Evolutionary conservation across 2,888 invertebrate species (phyloP).

Genomic region (Bembecia ichneumoniformis): DNA sequence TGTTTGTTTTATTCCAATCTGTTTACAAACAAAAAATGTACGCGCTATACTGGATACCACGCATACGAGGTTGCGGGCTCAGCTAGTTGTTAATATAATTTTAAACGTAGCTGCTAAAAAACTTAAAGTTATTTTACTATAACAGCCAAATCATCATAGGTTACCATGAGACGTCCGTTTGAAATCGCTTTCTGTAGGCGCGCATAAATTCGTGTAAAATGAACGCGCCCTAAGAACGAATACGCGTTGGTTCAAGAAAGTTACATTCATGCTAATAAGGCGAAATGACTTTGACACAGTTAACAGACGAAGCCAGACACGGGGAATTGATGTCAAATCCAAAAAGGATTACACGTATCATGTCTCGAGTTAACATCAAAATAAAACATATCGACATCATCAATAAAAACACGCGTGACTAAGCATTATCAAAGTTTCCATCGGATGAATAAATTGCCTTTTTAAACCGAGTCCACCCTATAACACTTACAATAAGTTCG

Average conservation of each 20-base stretch:
- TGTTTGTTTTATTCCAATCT: too few species aligned
- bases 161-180: too few species aligned
- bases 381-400: constrained; percentile 19
- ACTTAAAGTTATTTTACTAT: too few species aligned
- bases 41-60: too few species aligned
- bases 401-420: constrained; percentile 30
- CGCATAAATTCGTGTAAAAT: too few species aligned
- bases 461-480: constrained; percentile 53
- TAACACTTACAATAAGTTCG: constrained; percentile 60
- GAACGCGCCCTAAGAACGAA: too few species aligned
- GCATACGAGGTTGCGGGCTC: too few species aligned
- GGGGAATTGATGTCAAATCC: constrained; percentile 13
- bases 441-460: constrained; percentile 57
- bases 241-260: neutral
- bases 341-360: constrained; percentile 21
- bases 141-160: too few species aligned
- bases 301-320: constrained; percentile 8
- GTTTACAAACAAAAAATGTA: too few species aligned
- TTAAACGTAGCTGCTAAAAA: too few species aligned
- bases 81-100: too few species aligned
- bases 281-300: constrained; percentile 5
- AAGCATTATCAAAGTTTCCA: constrained; percentile 50
- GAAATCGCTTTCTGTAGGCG: too few species aligned
- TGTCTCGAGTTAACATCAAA: constrained; percentile 23
- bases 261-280: constrained; percentile 4